Conservation (phyloP, 2,888 invertebrate species). For the Heliconius aoede region DNA sequence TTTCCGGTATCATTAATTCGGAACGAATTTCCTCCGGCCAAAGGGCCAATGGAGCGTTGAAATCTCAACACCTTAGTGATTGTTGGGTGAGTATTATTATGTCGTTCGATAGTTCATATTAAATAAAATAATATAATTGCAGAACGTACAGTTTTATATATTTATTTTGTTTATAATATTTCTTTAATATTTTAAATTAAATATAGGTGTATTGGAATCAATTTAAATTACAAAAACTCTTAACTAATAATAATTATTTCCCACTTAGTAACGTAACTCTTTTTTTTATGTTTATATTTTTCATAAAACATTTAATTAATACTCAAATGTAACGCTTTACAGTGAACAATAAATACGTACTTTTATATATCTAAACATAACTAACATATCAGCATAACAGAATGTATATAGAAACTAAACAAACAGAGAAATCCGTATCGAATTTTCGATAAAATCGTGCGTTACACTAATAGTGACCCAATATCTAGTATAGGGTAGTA, state of each 20-base stretch:
- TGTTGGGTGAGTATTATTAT: constrained; percentile 52
- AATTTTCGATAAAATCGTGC: constrained; percentile 32
- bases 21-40: constrained; percentile 60
- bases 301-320: neutral
- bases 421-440: neutral
- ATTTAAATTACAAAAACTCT: too few relatives aligned
- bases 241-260: neutral
- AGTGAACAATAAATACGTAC: neutral
- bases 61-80: constrained; percentile 68
- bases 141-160: too few relatives aligned
- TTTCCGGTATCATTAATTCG: constrained; percentile 69
- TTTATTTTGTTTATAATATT: too few relatives aligned
- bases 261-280: neutral
- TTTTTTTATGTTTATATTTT: neutral
- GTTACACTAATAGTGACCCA: constrained; percentile 56
- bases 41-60: constrained; percentile 64
- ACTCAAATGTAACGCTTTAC: neutral
- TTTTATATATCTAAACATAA: neutral
- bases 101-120: constrained; percentile 31
- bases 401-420: neutral
- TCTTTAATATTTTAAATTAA: too few relatives aligned
- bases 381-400: neutral
- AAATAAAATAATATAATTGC: neutral
- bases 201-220: too few relatives aligned
- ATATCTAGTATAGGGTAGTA: constrained; percentile 64